A percentile compares a stretch with the other conserved stretches of the same genome.
phyloP scores from a whole-genome alignment of 2,888 invertebrate genomes.

The Neocrepidodera transversa region DNA sequence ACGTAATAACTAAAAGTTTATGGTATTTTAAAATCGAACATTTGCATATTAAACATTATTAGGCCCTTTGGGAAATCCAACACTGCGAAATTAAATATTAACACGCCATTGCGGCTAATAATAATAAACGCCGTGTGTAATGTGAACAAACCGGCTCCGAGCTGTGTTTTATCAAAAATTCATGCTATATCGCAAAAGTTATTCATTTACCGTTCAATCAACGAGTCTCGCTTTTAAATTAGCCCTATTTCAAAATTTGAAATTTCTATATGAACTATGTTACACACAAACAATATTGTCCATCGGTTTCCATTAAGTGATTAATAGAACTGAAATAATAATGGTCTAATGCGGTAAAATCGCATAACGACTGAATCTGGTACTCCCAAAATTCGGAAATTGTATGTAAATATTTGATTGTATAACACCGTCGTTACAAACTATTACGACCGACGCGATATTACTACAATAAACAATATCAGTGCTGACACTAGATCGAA shows the following conservation, averaged over 20 bases:
- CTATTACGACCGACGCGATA: too few relatives aligned
- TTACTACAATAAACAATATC: too few relatives aligned
- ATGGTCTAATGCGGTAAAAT: background rate
- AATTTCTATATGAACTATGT: background rate
- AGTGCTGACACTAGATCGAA: too few relatives aligned
- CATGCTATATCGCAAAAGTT: conserved; percentile 18
- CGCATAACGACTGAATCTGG: too few relatives aligned
- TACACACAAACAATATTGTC: background rate
- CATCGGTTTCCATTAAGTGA: background rate
- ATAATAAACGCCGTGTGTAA: conserved; percentile 38
- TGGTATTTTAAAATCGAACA: conserved; percentile 11
- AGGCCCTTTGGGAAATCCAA: conserved; percentile 49
- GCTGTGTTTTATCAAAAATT: conserved; percentile 32
- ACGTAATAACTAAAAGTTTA: conserved; percentile 9
- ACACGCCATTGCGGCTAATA: conserved; percentile 51
- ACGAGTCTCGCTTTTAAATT: background rate
- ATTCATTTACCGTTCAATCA: conserved; percentile 26
- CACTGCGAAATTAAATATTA: conserved; percentile 53
- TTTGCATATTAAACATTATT: conserved; percentile 51
- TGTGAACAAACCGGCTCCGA: conserved; percentile 29
- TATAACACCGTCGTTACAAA: too few relatives aligned
- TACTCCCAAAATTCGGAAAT: too few relatives aligned
- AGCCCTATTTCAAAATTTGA: background rate
- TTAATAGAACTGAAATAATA: background rate
- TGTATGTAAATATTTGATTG: too few relatives aligned